phyloP scores from a whole-genome alignment of 2,797 vertebrate species.

The Delichon dasypus region DNA sequence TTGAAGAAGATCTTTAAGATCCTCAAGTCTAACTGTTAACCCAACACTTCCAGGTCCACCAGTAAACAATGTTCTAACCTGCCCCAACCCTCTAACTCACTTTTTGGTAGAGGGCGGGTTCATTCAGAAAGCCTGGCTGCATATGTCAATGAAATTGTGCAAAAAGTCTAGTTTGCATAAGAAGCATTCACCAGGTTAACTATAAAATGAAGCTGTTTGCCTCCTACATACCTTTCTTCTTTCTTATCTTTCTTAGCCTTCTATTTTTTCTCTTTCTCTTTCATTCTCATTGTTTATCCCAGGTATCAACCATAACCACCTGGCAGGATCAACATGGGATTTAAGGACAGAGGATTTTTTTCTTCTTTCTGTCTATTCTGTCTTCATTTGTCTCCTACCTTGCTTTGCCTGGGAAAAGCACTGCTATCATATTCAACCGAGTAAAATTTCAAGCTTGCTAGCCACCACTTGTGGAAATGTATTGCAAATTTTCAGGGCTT shows the following conservation, averaged over 20 bases:
- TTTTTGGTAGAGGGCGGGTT: background rate
- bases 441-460: background rate
- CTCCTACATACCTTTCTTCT: fast-evolving
- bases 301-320: too few relatives aligned
- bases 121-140: background rate
- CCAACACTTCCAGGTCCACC: background rate
- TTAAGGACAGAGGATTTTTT: background rate
- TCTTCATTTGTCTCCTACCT: background rate
- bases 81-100: background rate
- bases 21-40: background rate
- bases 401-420: background rate
- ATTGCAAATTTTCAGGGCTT: background rate
- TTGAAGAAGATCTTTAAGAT: background rate
- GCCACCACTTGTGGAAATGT: background rate
- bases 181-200: background rate
- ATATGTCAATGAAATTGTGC: background rate
- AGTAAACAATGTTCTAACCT: background rate
- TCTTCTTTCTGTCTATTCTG: background rate
- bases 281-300: background rate
- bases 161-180: background rate
- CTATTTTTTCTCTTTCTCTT: background rate
- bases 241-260: background rate
- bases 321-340: background rate
- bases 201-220: background rate
- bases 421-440: background rate